phyloP scores from a whole-genome alignment of 2,888 invertebrate species.

The Leptogaster cylindrica region DNA sequence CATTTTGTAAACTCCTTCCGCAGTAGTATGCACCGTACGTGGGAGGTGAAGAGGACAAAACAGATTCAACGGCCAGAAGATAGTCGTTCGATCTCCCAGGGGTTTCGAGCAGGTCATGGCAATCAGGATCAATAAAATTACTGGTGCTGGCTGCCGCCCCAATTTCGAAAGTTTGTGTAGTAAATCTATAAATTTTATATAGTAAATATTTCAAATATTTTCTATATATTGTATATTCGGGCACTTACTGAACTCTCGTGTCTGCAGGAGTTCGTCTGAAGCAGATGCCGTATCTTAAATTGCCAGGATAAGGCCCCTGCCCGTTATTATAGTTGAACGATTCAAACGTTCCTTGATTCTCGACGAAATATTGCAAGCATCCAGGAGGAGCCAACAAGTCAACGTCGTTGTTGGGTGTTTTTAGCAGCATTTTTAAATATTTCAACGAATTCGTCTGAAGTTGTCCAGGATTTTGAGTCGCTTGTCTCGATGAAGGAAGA shows the following conservation, averaged over 20 bases:
- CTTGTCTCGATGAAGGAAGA: conserved; percentile 36
- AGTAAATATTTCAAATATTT: neutral
- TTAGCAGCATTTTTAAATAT: conserved; percentile 55
- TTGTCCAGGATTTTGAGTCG: neutral
- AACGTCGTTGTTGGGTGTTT: conserved; percentile 53
- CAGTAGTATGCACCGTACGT: conserved; percentile 58
- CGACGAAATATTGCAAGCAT: conserved; percentile 72
- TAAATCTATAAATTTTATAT: conserved; percentile 4
- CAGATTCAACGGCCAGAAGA: conserved; percentile 65
- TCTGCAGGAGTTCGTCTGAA: conserved; percentile 63
- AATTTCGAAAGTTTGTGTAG: conserved; percentile 17
- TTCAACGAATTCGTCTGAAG: conserved; percentile 48
- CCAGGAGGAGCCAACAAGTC: conserved; percentile 67
- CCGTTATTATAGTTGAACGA: conserved; percentile 68
- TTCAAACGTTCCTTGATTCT: conserved; percentile 65
- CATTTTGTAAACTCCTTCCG: conserved; percentile 52
- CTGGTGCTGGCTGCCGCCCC: neutral
- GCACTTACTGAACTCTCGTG: conserved; percentile 57
- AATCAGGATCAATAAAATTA: conserved; percentile 63
- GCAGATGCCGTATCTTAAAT: conserved; percentile 69
- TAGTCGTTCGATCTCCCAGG: conserved; percentile 64
- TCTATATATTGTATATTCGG: neutral
- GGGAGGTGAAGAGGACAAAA: conserved; percentile 59
- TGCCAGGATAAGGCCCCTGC: conserved; percentile 66
- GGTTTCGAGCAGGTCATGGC: conserved; percentile 65